Base-by-base conservation (phyloP, 2,797 vertebrate species). In the Crypturellus tataupa region DNA sequence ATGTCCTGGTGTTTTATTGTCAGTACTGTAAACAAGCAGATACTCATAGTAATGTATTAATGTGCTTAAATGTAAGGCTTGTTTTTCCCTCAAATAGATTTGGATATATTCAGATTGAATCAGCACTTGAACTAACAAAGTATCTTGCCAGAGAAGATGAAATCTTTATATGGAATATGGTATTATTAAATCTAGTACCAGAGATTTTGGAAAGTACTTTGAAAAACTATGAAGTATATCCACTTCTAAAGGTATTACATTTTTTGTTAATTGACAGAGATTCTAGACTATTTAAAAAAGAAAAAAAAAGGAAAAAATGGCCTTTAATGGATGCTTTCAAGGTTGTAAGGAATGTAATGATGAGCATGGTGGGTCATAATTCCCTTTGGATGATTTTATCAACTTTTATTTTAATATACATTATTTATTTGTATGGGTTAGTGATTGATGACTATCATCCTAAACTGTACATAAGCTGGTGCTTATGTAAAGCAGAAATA, bases 91-190 rank as follows among this genome's bases (percentile, higher is more conserved):
- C 91, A 91, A 96, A 95, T 88, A 98, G 98, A 71, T 95, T 82
- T 49, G 97, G 97, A 85, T 97, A 98, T 58, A 84, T 93, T 89
- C 93, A 97, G 37, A 96, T 98, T 96, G 98, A 97, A 95, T 96
- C 94, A 86, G 97, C 97, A 4, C 96, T 98, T 64, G 97, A 97
- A 82, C 96, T 98, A 92, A 98, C 98, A 4, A 98, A 97, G 80
- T 98, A 98, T 80, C 98, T 98, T 94, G 97, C 96, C 64, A 96
- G 94, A 93, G 98, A 98, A 93, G 97, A 98, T 88, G 97, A 98
- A 82, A 93, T 97, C 51, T 84, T 97, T 51, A 86, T 98, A 60
- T 98, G 98, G 98, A 71, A 94, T 75, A 24, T 69, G 51, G 97
- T 97, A 71, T 80, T 98, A 87, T 27, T 42, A 85, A 89, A 97